Evolutionary conservation across 1,140 invertebrate genomes (phyloP), one percentile per base, ranked within the genome.

Genomic region (Drosophila oshimai): DNA sequence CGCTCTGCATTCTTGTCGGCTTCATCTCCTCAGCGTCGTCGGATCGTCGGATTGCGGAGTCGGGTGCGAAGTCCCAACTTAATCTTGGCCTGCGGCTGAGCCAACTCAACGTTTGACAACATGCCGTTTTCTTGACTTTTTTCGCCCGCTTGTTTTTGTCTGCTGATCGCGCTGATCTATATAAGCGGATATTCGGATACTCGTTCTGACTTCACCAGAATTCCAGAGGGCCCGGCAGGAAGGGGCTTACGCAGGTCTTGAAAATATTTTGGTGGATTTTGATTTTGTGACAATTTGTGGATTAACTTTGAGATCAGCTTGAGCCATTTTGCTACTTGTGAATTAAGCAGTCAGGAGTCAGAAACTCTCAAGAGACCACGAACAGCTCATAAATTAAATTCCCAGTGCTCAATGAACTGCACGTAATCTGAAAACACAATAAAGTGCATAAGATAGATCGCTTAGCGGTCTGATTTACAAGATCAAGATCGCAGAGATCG

Each of bases 281-380:
- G 86, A 89, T 80, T 75, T 88, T 89, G 74, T 39, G 84, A 89
- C 84, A 80, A 84, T 89, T 89, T 84, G 49, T 47, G 79, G 72
- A 74, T 89, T 89, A 84, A 74, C 72, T 71, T 84, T 74, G n/a
- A 33, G 50, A 71, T 62, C 46, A 37, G 41, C 31, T 55, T 62
- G 37, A 22, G 31, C 20, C 5, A 31, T 28, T 29, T 18, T 20
- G 12, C n/a, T 33, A 18, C 29, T 60, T 75, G 51, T 79, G 60
- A 75, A 61, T 74, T 70, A 77, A 51, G 13, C 28, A 26, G 15
- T n/a, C 0, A 44, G 20, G 12, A 6, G n/a, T 26, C 4, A 10
- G 1, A 13, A 20, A 28, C 9, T 17, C 18, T 9, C n/a, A 60
- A 15, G 6, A 50, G 20, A 20, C 10, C 2, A 2, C 10, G 29